Evolutionary conservation across 2,113 vertebrate genomes (phyloP), one percentile per base, ranked within the genome.

Genomic region (Tachuris rubrigastra): DNA sequence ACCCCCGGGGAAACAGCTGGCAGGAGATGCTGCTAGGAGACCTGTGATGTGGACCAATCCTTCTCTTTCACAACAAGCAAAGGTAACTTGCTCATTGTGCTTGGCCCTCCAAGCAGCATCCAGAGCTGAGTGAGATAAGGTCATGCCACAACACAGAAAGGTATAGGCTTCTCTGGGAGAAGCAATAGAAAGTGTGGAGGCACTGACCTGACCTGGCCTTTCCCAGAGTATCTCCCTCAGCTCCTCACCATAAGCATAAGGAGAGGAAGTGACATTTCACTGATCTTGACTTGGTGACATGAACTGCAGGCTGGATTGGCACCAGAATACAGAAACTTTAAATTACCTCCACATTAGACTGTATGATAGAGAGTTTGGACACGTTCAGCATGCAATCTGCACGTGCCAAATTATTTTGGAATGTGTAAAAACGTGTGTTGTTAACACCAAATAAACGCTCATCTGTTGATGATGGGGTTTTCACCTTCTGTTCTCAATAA

Each of bases 341-440:
- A 95, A 91, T 84, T 91, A 71, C 56, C 93, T 92, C 63, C 85
- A 84, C 39, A 41, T 95, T 81, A 80, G 53, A 76, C 12, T 19
- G 5, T 18, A 80, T 33, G 47, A 69, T 23, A 66, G 56, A 80
- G 68, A 87, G 68, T 62, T 56, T 78, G 59, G 41, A 59, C n/a
- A 67, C 1, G 6, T 82, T 87, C 73, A 79, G 72, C 0, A 4
- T 72, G 42, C 73, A 81, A 59, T 76, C n/a, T 35, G 46, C 50
- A 63, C 0, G 1, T 52, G 79, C 42, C 82, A 78, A 62, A 89
- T 92, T 89, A 77, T 82, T 96, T 74, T 53, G 44, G 63, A 74
- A 95, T 87, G 89, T 75, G 25, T 74, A 79, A 87, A 96, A 93
- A 52, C 0, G 12, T 8, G 1, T 86, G 66, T 59, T 59, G 52